Base-by-base conservation (phyloP, 2,888 invertebrate species). In the Sinotaia quadrata region DNA sequence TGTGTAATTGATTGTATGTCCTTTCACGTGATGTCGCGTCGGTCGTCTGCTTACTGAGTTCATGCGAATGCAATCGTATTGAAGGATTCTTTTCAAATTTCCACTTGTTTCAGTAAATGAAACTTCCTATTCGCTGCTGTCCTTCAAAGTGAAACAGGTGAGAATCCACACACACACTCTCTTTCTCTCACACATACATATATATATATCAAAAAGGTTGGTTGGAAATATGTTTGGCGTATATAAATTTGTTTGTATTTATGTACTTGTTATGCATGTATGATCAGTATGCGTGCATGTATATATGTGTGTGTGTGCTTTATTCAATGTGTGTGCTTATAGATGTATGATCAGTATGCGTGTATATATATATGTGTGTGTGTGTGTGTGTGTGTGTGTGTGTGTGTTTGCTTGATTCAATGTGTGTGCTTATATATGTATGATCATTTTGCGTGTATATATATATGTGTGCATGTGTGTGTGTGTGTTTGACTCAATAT, bases 111-210 rank as follows among this genome's bases (percentile, higher is more conserved):
- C 36, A 33, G 54, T 36, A 12, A 47, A 41, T 21, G 56, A 65
- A 29, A 58, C 8, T n/a, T n/a, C n/a, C 49, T 51, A 62, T 33
- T n/a, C 34, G 5, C 49, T 15, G 3, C 31, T 49, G n/a, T 33
- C 36, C 18, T 65, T 65, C 29, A 54, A 12, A 29, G 56, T 65
- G 54, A 15, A 29, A 24, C 18, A 65, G 56, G 65, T 65, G 15
- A 44, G 41, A 18, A 21, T 18, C 21, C 7, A 31, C 54, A 31
- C 54, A 54, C 54, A 31, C 31, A 31, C 54, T 7, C 54, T 36
- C 56, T 36, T 21, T 10, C 56, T 36, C 56, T 10, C 34, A 34
- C 56, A 57, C 56, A 57, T 21, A 57, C 36, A 57, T 24, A 57
- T 36, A 49, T 24, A 49, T 24, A 54, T 34, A 54, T 24, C 31